phyloP scores from a whole-genome alignment of 2,888 invertebrate genomes.

The Papilio elwesi region DNA sequence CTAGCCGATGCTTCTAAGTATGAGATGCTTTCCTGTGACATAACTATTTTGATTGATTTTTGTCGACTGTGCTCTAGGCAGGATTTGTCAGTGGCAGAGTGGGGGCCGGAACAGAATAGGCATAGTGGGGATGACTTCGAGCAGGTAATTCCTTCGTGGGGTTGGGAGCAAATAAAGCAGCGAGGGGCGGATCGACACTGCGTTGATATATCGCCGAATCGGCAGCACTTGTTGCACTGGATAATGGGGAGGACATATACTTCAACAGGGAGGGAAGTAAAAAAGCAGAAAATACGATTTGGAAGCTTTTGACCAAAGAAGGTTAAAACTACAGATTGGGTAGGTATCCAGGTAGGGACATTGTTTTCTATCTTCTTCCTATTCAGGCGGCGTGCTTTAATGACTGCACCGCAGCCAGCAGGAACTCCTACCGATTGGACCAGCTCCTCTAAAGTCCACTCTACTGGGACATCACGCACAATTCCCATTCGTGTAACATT shows the following conservation, averaged over 20 bases:
- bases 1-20: slow-evolving; percentile 42
- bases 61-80: slow-evolving; percentile 44
- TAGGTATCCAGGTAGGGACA: too few relatives aligned
- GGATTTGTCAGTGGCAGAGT: slow-evolving; percentile 33
- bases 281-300: too few relatives aligned
- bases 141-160: too few relatives aligned
- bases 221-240: not conserved
- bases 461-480: too few relatives aligned
- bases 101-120: too few relatives aligned
- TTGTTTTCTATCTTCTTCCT: too few relatives aligned
- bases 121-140: too few relatives aligned
- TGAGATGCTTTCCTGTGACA: slow-evolving; percentile 40
- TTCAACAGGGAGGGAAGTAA: not conserved
- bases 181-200: not conserved
- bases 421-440: not conserved
- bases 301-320: not conserved
- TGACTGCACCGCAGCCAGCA: not conserved
- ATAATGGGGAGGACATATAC: not conserved
- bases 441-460: not conserved
- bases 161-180: not conserved
- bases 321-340: not conserved
- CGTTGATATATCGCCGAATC: not conserved
- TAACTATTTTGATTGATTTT: too few relatives aligned
- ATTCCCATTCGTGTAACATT: too few relatives aligned
- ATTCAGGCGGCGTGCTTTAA: too few relatives aligned